phyloP scores from a whole-genome alignment of 2,797 vertebrate genomes.

The Perdix hodgsoniae region DNA sequence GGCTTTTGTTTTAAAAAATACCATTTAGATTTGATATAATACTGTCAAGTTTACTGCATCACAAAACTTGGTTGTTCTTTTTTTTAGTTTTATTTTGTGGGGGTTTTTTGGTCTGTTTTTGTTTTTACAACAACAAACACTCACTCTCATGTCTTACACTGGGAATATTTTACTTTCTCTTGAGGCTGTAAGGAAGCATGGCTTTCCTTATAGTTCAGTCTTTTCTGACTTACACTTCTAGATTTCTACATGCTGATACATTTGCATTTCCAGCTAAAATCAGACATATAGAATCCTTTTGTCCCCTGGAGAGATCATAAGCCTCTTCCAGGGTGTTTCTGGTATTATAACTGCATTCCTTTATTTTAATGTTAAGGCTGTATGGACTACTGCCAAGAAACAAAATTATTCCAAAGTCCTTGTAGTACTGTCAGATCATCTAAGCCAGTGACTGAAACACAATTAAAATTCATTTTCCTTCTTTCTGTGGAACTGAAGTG shows the following conservation, averaged over 20 bases:
- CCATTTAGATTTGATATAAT: not conserved
- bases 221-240: constrained; percentile 67
- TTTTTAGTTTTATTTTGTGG: too few species aligned
- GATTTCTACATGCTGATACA: constrained; percentile 59
- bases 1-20: constrained; percentile 9
- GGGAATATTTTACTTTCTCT: constrained; percentile 53
- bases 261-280: constrained; percentile 66
- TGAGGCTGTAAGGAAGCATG: constrained; percentile 53
- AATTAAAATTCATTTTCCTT: constrained; percentile 75
- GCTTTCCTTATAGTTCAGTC: constrained; percentile 47
- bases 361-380: constrained; percentile 68
- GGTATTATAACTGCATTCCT: constrained; percentile 68
- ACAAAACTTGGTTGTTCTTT: not conserved
- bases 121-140: constrained; percentile 15
- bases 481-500: constrained; percentile 45
- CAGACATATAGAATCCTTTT: constrained; percentile 49
- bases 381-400: constrained; percentile 69
- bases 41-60: not conserved
- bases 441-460: constrained; percentile 75
- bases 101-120: too few species aligned
- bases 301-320: constrained; percentile 54
- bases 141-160: constrained; percentile 19
- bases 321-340: constrained; percentile 58
- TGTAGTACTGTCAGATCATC: constrained; percentile 54
- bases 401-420: constrained; percentile 57